phyloP scores from a whole-genome alignment of 2,888 invertebrate genomes.

The Drosophila picticornis region DNA sequence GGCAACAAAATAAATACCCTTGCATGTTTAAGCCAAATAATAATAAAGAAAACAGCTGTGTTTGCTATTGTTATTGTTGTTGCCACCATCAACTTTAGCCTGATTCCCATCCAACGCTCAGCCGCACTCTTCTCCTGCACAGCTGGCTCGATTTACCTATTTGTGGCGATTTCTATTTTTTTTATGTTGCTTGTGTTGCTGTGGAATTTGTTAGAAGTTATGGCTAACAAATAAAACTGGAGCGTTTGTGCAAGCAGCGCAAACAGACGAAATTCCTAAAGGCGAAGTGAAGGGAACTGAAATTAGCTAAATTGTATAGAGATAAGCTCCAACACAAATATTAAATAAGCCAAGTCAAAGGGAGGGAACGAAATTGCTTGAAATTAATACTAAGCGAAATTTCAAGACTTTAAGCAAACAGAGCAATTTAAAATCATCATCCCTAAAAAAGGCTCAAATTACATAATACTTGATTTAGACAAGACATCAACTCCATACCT shows the following conservation, averaged over 20 bases:
- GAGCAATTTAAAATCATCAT: background rate
- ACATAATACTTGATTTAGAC: background rate
- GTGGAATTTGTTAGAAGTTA: slow-evolving; percentile 39
- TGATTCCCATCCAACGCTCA: slow-evolving; percentile 2
- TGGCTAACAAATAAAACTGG: slow-evolving; percentile 30
- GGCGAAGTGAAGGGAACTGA: slow-evolving; percentile 8
- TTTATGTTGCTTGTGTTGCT: slow-evolving; percentile 23
- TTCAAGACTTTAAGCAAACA: background rate
- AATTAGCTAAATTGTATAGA: slow-evolving; percentile 24
- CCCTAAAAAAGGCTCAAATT: background rate
- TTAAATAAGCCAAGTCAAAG: background rate
- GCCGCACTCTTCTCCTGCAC: background rate
- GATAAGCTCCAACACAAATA: slow-evolving; percentile 14
- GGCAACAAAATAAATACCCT: slow-evolving; percentile 63
- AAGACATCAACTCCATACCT: background rate
- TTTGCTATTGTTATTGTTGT: slow-evolving; percentile 37
- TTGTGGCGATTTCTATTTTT: slow-evolving; percentile 12
- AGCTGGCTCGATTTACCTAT: slow-evolving; percentile 16
- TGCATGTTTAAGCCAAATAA: slow-evolving; percentile 74
- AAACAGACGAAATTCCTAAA: slow-evolving; percentile 12
- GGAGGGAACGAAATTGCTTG: background rate
- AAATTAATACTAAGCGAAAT: slow-evolving; percentile 3
- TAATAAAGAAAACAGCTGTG: slow-evolving; percentile 60
- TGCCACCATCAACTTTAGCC: slow-evolving; percentile 33
- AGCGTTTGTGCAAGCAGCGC: slow-evolving; percentile 9